Base-by-base conservation (phyloP, 30 jellyfish, hydroid and myxozoan genomes). In the Aurelia aurita complex sp. Pacific region DNA sequence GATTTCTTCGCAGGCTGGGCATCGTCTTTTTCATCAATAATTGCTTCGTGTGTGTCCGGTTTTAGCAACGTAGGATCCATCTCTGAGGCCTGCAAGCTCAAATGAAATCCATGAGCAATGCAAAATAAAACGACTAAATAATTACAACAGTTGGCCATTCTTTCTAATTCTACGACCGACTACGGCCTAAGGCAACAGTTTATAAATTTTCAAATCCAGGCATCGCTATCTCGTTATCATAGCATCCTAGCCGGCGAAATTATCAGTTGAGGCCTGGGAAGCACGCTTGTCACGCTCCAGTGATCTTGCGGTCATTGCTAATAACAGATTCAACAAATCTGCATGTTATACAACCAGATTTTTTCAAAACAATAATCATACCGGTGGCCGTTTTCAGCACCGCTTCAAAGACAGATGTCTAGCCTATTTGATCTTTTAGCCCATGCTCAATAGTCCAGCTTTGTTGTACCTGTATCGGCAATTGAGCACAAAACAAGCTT, bases 281-380 rank as follows among this genome's bases (percentile, higher is more conserved):
- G 59, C 82, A 84, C 82, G 93, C 93, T 62, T 65, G 87, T 84
- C 38, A 84, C 87, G 93, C 87, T 73, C 64, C 77, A 42, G 38
- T 84, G 87, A 64, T 35, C 87, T 73, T 74, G 93, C 74, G 87
- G 84, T 84, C 93, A 84, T 63, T 84, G 60, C 93, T 64, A 73
- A 84, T 84, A 57, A 59, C 82, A 74, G 85, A 74, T 23, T 19
- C 82, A 54, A 68, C 46, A 23, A 55, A 23, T 65, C 23, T 32
- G 15, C 72, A 16, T 34, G 55, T 64, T 43, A 54, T 46, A 53
- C 82, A 53, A 34, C 38, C 18, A 54, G 34, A 17, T 62, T 52
- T 73, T 32, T 17, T 14, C 62, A 60, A 51, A 59, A 84, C 93
- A 84, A 84, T 84, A 54, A 82, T 23, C 54, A 33, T 2, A 55